Percentiles rank a stretch among this genome's conserved stretches.
Evolutionary conservation across 2,888 invertebrate species (phyloP).

Genomic region (Branchipolynoe longqiensis): DNA sequence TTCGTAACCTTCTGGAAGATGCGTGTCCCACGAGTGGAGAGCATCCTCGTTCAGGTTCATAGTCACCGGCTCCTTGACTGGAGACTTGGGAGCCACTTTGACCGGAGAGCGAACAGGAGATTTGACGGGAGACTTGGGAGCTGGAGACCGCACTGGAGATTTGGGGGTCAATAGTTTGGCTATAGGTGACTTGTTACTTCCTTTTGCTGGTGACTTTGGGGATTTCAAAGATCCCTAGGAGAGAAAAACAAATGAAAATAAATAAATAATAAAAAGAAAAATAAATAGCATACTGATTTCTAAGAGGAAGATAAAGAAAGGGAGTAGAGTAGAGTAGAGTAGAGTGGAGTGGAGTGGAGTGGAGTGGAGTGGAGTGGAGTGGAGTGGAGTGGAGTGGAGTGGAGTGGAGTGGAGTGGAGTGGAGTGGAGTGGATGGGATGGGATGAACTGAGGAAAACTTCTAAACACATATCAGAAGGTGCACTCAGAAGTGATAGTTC

Average conservation of each 20-base stretch:
- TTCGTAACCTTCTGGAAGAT: slow-evolving; percentile 89
- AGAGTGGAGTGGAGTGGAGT: too few species aligned
- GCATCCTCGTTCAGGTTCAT: slow-evolving; percentile 57
- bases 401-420: too few species aligned
- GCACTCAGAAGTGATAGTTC: too few species aligned
- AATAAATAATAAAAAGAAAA: too few species aligned
- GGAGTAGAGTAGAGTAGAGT: too few species aligned
- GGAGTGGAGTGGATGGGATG: too few species aligned
- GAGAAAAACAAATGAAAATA: background rate
- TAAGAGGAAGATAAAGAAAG: too few species aligned
- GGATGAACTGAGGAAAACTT: too few species aligned
- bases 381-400: too few species aligned
- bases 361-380: too few species aligned
- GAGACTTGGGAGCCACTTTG: slow-evolving; percentile 37
- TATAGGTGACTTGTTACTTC: slow-evolving; percentile 8
- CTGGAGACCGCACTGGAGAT: slow-evolving; percentile 5
- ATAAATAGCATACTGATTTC: too few species aligned
- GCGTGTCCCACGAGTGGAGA: slow-evolving; percentile 39
- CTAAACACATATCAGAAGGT: too few species aligned
- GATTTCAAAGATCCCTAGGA: slow-evolving; percentile 9
- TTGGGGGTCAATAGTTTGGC: slow-evolving; percentile 26
- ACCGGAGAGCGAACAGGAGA: slow-evolving; percentile 14
- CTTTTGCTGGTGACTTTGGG: slow-evolving; percentile 39
- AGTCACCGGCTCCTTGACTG: slow-evolving; percentile 14
- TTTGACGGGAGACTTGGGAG: slow-evolving; percentile 22